Conservation (phyloP, 2,888 invertebrate species). For the Zootermopsis nevadensis region DNA sequence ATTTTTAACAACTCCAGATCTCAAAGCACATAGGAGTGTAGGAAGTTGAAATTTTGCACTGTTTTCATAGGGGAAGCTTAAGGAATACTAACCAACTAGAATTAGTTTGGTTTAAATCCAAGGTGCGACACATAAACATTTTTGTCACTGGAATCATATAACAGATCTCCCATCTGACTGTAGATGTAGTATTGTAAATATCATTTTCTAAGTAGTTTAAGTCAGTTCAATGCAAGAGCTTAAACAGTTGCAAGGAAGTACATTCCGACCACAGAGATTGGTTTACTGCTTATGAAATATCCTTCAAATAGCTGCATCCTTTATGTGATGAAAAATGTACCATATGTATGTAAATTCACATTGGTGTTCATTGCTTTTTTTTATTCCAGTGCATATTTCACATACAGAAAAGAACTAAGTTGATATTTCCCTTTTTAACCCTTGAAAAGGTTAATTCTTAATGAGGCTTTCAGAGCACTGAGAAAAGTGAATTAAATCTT, state of each 20-base stretch:
- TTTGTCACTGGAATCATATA: neutral
- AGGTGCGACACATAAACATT: neutral
- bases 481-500: neutral
- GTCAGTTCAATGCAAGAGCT: neutral
- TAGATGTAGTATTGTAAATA: neutral
- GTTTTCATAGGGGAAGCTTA: neutral
- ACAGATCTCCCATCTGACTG: neutral
- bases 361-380: neutral
- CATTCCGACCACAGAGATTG: neutral
- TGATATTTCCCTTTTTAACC: neutral
- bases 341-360: neutral
- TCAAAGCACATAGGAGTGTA: neutral
- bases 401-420: too few relatives aligned
- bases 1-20: neutral
- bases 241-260: neutral
- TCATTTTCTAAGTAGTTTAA: neutral
- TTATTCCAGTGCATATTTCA: too few relatives aligned
- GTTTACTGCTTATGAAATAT: neutral
- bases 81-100: neutral
- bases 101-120: neutral
- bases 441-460: neutral
- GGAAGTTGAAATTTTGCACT: neutral
- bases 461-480: neutral
- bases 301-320: neutral
- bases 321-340: neutral